These are phyloP conservation scores for Epistrophella euchroma DNA, from an alignment of 2,888 invertebrate genomes.

Conservation along the genomic window DNA sequence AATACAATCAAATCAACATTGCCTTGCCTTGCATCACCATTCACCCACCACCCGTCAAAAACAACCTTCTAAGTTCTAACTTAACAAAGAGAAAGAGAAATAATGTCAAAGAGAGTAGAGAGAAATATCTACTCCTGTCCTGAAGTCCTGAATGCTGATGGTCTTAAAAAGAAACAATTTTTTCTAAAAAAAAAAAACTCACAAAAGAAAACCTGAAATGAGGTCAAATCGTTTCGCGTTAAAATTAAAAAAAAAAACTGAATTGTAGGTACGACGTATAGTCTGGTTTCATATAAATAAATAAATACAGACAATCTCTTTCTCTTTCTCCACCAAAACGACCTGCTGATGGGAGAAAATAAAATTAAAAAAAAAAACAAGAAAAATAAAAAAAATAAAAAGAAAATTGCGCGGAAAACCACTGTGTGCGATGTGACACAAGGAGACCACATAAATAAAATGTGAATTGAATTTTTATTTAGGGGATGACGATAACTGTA, in stretches of 20 bases:
- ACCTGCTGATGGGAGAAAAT: not conserved
- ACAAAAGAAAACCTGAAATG: slow-evolving; percentile 75
- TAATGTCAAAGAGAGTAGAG: slow-evolving; percentile 4
- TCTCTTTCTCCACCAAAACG: not conserved
- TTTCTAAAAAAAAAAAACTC: slow-evolving; percentile 47
- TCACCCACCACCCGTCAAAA: slow-evolving; percentile 50
- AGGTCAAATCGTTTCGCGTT: slow-evolving; percentile 71
- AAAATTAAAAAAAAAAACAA: slow-evolving; percentile 10
- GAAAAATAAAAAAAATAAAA: slow-evolving; percentile 24
- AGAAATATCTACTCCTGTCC: not conserved
- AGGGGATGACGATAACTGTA: not conserved
- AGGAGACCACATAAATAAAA: slow-evolving; percentile 71
- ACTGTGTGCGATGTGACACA: slow-evolving; percentile 71
- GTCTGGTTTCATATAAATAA: slow-evolving; percentile 74
- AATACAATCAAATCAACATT: slow-evolving; percentile 41
- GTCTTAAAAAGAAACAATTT: slow-evolving; percentile 45
- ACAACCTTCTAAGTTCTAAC: not conserved
- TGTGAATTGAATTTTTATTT: slow-evolving; percentile 69
- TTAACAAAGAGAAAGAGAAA: slow-evolving; percentile 55
- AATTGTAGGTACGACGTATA: slow-evolving; percentile 34
- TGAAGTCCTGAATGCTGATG: slow-evolving; percentile 6
- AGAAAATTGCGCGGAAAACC: slow-evolving; percentile 74
- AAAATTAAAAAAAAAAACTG: slow-evolving; percentile 43
- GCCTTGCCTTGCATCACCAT: slow-evolving; percentile 1
- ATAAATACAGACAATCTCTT: slow-evolving; percentile 68